Evolutionary conservation across 2,113 vertebrate species (phyloP).

Genomic region (Spilogale gracilis): DNA sequence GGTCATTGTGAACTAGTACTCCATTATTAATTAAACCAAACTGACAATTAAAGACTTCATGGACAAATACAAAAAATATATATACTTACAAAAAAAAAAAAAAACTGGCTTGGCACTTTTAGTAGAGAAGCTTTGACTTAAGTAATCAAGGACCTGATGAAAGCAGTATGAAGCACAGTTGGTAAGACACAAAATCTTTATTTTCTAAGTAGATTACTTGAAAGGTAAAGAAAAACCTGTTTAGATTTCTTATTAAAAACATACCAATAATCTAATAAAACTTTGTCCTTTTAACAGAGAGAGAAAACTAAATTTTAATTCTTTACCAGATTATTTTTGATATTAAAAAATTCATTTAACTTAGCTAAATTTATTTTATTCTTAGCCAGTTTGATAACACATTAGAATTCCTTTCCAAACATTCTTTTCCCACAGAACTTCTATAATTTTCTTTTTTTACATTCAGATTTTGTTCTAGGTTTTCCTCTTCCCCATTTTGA

Average conservation of each 20-base stretch:
- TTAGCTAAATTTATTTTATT: neutral
- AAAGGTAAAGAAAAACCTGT: neutral
- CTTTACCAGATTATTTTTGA: neutral
- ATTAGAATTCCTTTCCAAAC: neutral
- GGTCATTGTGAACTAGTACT: neutral
- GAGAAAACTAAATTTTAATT: neutral
- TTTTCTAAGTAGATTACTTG: neutral
- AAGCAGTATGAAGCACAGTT: neutral
- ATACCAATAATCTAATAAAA: neutral
- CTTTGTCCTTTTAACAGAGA: neutral
- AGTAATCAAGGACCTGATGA: neutral
- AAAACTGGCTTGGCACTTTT: neutral
- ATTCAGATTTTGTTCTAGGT: neutral
- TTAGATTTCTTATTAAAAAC: neutral
- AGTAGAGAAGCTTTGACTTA: neutral
- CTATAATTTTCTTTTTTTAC: neutral
- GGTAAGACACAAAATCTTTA: neutral
- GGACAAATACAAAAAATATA: neutral
- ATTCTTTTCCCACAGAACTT: neutral
- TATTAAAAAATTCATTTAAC: neutral
- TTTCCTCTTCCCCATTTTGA: neutral
- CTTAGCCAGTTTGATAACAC: neutral
- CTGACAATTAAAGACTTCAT: neutral
- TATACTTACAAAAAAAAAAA: neutral
- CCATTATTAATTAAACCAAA: neutral